Evolutionary conservation across 2,113 vertebrate species (phyloP).

Genomic region (Pao palembangensis): DNA sequence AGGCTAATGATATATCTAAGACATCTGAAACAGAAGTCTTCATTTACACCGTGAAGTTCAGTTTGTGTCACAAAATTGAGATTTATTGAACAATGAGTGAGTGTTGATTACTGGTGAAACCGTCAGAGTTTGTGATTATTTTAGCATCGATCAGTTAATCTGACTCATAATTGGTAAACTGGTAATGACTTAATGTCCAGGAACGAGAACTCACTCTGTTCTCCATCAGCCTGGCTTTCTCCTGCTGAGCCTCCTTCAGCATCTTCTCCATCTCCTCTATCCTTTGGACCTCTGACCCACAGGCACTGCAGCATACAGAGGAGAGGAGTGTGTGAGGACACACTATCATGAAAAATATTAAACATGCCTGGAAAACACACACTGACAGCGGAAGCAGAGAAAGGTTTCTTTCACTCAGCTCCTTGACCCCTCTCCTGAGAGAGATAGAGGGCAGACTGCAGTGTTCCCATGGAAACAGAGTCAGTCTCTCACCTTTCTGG

Average conservation of each 20-base stretch:
- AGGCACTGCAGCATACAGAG: constrained; percentile 72
- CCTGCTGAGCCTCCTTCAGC: constrained; percentile 89
- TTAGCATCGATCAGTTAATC: not conserved
- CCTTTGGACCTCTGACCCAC: constrained; percentile 83
- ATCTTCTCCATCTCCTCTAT: constrained; percentile 98
- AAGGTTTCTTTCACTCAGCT: constrained; percentile 23
- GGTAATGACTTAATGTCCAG: not conserved
- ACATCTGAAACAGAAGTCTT: too few species aligned
- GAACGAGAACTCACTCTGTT: constrained; percentile 78
- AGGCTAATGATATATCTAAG: too few species aligned
- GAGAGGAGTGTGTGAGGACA: constrained; percentile 35
- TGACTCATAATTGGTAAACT: not conserved
- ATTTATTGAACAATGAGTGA: not conserved
- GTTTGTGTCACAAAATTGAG: not conserved
- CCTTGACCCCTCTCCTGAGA: constrained; percentile 70
- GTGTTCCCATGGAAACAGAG: constrained; percentile 77
- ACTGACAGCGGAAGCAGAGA: constrained; percentile 19
- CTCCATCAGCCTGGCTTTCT: constrained; percentile 90
- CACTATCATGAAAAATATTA: constrained; percentile 27
- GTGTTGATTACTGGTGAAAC: not conserved
- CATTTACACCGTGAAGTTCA: too few species aligned
- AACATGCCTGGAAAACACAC: constrained; percentile 44
- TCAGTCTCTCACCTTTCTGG: constrained; percentile 85
- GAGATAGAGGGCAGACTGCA: constrained; percentile 62
- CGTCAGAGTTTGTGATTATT: not conserved